Evolutionary conservation across 2,113 vertebrate species (phyloP).

Genomic region (Micronycteris hirsuta): DNA sequence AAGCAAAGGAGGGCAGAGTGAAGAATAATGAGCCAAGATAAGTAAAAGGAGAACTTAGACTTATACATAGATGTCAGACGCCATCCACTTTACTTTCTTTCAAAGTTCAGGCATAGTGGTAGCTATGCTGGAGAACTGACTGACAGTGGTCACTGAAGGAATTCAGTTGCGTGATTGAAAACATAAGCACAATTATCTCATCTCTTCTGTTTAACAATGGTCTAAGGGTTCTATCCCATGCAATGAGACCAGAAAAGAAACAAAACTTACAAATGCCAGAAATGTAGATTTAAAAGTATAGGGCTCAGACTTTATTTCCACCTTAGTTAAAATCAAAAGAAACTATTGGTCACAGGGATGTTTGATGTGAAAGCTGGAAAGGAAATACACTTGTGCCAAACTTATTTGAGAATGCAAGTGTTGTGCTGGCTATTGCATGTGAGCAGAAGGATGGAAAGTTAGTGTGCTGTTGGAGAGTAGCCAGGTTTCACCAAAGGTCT

Average conservation of each 20-base stretch:
- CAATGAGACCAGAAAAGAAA: neutral
- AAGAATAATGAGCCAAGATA: neutral
- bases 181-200: neutral
- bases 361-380: neutral
- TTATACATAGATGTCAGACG: neutral
- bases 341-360: neutral
- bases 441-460: conserved; percentile 9
- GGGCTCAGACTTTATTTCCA: neutral
- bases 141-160: neutral
- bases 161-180: neutral
- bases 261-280: neutral
- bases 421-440: neutral
- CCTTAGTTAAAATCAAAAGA: neutral
- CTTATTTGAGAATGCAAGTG: neutral
- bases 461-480: neutral
- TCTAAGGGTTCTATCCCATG: neutral
- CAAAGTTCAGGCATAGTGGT: neutral
- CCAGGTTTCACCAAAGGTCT: conserved; percentile 42
- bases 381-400: conserved; percentile 2
- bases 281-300: neutral
- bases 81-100: neutral
- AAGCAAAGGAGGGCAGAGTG: neutral
- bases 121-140: neutral
- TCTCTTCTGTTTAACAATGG: neutral
- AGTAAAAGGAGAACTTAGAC: neutral